Base-by-base conservation (phyloP, 2,797 vertebrate species). In the Macropodus opercularis region DNA sequence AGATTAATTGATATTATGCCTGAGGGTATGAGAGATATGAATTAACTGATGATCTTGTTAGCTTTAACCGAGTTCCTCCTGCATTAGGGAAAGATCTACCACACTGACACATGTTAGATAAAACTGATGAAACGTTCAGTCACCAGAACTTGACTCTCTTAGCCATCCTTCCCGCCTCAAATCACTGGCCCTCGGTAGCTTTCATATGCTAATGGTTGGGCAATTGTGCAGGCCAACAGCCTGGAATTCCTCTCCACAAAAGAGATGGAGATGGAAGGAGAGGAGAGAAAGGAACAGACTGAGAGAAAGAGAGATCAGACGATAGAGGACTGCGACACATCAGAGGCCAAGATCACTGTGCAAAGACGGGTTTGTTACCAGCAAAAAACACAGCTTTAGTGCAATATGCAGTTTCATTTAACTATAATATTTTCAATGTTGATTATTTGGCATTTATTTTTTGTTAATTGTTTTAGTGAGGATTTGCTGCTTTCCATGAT, bases 191-290 rank as follows among this genome's bases (percentile, higher is more conserved):
- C 73, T 67, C 32, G 2, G 63, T 49, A 50, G 72, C 88, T 90
- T 92, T 91, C 92, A 91, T 85, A 90, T 92, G 90, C 83, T 87
- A 93, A 92, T 92, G 44, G 5, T 0, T 0, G 24, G 48, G 44
- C 66, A 50, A 91, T 90, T 90, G 91, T 92, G 79, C 64, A 38
- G 75, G 72, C 77, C 83, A 71, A 79, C 80, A 84, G 88, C 78
- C 84, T 83, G 86, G 86, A 90, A 90, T 90, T 86, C 81, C 85
- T 87, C 63, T 32, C 49, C 82, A 87, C 86, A 92, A 92, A 84
- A 55, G 55, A 79, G 67, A 79, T 69, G 66, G 74, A 79, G 86
- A 83, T 69, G 59, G 78, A 84, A 63, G 53, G 76, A 57, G 53
- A 59, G 65, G 41, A 47, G 51, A 81, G 59, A 83, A 74, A 63